A percentile compares a stretch with the other conserved stretches of the same genome.
Conservation (phyloP, 2,888 invertebrate genomes). For the Drosophila crucigera region DNA sequence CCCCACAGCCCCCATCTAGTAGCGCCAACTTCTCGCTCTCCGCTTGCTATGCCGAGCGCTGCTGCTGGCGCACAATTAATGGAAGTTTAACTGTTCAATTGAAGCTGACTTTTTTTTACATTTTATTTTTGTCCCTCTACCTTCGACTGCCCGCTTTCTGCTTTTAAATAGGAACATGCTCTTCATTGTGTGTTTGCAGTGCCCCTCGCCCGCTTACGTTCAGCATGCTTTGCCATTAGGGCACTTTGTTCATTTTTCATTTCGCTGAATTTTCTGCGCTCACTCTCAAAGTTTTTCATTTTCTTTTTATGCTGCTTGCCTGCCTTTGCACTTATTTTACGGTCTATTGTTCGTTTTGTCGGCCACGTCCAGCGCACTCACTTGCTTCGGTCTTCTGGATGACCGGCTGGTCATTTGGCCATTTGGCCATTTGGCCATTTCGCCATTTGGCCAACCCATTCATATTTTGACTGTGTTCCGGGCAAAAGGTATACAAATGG, state of each 20-base stretch:
- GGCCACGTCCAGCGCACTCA: conserved; percentile 74
- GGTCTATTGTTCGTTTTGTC: conserved; percentile 82
- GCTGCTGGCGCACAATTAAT: conserved; percentile 78
- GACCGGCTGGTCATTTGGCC: conserved; percentile 34
- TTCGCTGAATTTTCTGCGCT: conserved; percentile 76
- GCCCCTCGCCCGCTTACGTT: conserved; percentile 22
- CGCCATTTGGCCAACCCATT: conserved; percentile 59
- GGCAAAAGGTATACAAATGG: conserved; percentile 78
- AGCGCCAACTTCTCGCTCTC: conserved; percentile 1
- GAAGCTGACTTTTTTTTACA: conserved; percentile 64
- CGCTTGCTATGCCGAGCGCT: background rate
- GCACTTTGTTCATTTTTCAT: conserved; percentile 82
- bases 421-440: conserved; percentile 7
- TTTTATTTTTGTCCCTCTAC: conserved; percentile 16
- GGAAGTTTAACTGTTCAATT: conserved; percentile 84
- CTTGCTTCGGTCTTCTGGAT: conserved; percentile 59
- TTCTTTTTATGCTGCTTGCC: conserved; percentile 28
- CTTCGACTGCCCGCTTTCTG: conserved; percentile 27
- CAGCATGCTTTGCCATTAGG: conserved; percentile 67
- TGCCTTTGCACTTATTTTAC: conserved; percentile 82
- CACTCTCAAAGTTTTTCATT: conserved; percentile 10
- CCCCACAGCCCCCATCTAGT: background rate
- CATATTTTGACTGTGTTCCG: conserved; percentile 62
- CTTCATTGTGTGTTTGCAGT: conserved; percentile 51
- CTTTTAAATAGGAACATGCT: conserved; percentile 72